These are phyloP conservation scores for Pangasius djambal DNA, from an alignment of 2,797 vertebrate genomes.

Conservation along the genomic window DNA sequence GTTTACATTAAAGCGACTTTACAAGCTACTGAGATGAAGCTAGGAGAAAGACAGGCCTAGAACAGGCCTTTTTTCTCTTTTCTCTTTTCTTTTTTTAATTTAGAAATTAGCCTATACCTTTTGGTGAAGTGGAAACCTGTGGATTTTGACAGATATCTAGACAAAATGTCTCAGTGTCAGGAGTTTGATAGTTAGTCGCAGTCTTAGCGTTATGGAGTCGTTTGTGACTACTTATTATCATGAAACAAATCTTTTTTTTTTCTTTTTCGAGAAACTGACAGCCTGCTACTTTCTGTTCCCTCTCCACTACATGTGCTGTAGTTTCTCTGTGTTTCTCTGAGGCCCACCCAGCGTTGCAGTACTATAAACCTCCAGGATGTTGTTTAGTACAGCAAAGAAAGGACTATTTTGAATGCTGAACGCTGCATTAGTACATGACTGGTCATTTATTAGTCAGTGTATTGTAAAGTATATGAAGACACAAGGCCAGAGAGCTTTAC, in stretches of 20 bases:
- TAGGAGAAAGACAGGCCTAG: not conserved
- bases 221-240: not conserved
- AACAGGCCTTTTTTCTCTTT: not conserved
- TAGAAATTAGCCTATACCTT: not conserved
- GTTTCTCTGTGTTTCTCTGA: not conserved
- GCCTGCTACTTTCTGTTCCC: slow-evolving; percentile 18
- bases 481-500: not conserved
- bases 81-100: too few species aligned
- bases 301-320: slow-evolving; percentile 1
- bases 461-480: not conserved
- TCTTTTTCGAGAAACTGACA: not conserved
- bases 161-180: not conserved
- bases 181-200: too few species aligned
- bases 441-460: not conserved
- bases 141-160: not conserved
- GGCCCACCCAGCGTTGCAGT: not conserved
- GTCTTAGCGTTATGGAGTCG: too few species aligned
- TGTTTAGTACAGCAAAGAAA: not conserved
- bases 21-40: not conserved
- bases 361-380: not conserved
- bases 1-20: not conserved
- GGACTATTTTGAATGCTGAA: not conserved
- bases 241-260: not conserved
- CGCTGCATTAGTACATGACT: not conserved
- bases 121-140: not conserved